phyloP scores from a whole-genome alignment of 2,888 invertebrate species.

The Drosophila putrida region DNA sequence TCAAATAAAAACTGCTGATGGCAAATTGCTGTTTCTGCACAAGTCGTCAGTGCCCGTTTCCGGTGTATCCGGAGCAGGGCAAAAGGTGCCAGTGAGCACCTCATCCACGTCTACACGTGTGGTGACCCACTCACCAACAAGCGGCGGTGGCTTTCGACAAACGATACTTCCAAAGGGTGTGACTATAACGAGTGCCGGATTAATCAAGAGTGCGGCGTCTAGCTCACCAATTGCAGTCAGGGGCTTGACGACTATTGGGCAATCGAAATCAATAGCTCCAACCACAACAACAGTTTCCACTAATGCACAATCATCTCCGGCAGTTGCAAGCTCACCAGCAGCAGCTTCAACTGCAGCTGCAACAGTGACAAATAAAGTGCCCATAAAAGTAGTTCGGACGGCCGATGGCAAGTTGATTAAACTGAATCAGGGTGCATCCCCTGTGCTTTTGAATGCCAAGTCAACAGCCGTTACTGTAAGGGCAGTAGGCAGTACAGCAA shows the following conservation, averaged over 20 bases:
- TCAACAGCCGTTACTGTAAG: conserved; percentile 22
- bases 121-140: conserved; percentile 11
- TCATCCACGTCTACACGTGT: conserved; percentile 13
- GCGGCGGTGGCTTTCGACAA: conserved; percentile 51
- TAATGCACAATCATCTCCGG: neutral
- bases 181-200: conserved; percentile 38
- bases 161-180: conserved; percentile 63
- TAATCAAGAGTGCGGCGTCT: conserved; percentile 49
- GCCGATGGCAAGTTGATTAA: conserved; percentile 72
- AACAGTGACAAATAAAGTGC: conserved; percentile 32
- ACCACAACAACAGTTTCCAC: neutral
- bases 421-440: conserved; percentile 51
- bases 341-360: neutral
- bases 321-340: conserved; percentile 9
- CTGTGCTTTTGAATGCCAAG: conserved; percentile 62
- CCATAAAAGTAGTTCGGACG: conserved; percentile 68
- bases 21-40: conserved; percentile 86
- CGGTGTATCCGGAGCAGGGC: neutral
- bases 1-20: conserved; percentile 83
- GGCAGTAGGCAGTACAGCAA: conserved; percentile 1
- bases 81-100: conserved; percentile 20
- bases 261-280: conserved; percentile 15
- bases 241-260: conserved; percentile 44
- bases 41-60: conserved; percentile 61
- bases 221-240: conserved; percentile 40